Evolutionary conservation across 1,140 invertebrate species (phyloP).

Genomic region (Drosophila arizonae): DNA sequence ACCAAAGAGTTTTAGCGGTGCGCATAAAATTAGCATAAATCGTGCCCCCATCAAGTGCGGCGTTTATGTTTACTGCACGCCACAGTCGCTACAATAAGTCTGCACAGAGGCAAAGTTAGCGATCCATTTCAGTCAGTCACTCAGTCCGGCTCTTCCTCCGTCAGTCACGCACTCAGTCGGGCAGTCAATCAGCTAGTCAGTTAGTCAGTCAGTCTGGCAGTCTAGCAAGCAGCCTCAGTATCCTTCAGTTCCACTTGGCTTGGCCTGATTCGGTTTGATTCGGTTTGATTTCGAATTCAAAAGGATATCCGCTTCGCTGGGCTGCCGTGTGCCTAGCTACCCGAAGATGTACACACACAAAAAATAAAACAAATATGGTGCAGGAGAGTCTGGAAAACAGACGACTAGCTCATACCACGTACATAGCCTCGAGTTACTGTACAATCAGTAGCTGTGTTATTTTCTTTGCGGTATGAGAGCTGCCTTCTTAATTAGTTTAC

Average conservation of each 20-base stretch:
- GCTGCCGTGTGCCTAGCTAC: conserved; percentile 31
- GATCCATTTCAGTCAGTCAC: conserved; percentile 20
- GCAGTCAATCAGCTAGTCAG: conserved; percentile 23
- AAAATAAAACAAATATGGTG: not conserved
- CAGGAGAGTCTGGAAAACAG: not conserved
- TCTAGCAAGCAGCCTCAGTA: conserved; percentile 43
- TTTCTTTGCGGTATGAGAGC: not conserved
- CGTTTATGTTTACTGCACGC: not conserved
- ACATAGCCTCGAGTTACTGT: not conserved
- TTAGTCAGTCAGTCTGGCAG: conserved; percentile 8
- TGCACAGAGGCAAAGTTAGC: not conserved
- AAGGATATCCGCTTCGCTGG: conserved; percentile 64
- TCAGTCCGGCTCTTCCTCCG: not conserved
- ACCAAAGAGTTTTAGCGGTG: conserved; percentile 10
- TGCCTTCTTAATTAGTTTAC: too few relatives aligned
- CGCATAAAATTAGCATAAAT: conserved; percentile 36
- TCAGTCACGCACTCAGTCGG: conserved; percentile 27
- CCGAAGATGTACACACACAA: not conserved
- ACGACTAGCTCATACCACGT: not conserved
- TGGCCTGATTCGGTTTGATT: conserved; percentile 57
- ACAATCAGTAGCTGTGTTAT: not conserved
- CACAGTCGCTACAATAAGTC: conserved; percentile 7
- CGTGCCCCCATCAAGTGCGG: conserved; percentile 12
- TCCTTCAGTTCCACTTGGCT: conserved; percentile 73
- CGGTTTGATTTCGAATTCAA: conserved; percentile 54